Evolutionary conservation across 2,113 vertebrate species (phyloP).

Genomic region (Oreotragus oreotragus): DNA sequence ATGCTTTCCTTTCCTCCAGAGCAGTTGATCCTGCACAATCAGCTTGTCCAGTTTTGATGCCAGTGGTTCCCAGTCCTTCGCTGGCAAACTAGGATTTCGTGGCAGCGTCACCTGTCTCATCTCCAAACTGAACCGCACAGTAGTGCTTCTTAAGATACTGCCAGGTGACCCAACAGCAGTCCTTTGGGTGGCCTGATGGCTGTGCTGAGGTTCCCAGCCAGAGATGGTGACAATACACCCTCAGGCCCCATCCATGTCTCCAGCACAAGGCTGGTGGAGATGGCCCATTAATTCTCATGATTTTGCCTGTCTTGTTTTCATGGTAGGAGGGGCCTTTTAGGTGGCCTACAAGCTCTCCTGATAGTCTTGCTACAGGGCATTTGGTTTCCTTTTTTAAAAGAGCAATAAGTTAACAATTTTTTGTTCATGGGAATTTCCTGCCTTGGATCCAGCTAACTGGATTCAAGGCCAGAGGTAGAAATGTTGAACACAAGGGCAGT

Average conservation of each 20-base stretch:
- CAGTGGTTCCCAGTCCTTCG: accelerated
- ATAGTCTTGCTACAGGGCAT: neutral
- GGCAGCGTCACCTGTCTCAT: neutral
- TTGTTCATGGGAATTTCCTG: neutral
- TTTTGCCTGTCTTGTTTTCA: neutral
- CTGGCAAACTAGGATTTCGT: neutral
- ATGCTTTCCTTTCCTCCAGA: neutral
- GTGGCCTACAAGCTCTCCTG: neutral
- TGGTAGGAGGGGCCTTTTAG: neutral
- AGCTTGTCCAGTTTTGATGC: no score
- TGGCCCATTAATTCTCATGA: neutral
- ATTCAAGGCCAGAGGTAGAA: neutral
- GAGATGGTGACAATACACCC: neutral
- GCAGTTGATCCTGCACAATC: no score
- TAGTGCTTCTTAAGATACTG: neutral
- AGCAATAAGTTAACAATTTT: neutral
- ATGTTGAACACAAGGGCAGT: neutral
- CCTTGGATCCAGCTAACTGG: neutral
- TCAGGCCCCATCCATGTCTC: neutral
- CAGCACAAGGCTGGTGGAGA: accelerated
- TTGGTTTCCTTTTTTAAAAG: neutral
- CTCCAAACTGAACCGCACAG: neutral
- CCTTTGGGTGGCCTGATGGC: neutral
- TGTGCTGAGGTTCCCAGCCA: neutral
- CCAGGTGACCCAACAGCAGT: neutral